Evolutionary conservation across 2,888 invertebrate species (phyloP).

Genomic region (Hyppa rectilinea): DNA sequence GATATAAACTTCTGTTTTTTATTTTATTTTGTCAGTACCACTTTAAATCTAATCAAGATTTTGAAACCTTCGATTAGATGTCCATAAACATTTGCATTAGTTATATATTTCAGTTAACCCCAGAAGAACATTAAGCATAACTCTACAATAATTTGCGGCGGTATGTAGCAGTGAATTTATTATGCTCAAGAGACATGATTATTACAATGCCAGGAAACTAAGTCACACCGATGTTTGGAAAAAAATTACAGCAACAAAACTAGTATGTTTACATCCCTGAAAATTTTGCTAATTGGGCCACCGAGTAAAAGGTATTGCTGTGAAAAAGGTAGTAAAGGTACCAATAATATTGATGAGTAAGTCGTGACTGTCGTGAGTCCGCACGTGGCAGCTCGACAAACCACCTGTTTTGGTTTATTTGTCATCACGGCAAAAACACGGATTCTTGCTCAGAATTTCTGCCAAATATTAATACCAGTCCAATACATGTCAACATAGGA

Average conservation of each 20-base stretch:
- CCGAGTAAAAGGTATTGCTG: slow-evolving; percentile 6
- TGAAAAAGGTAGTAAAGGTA: slow-evolving; percentile 24
- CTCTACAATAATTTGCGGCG: neutral
- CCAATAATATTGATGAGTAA: slow-evolving; percentile 40
- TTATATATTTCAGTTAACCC: neutral
- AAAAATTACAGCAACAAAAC: neutral
- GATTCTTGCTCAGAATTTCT: slow-evolving; percentile 4
- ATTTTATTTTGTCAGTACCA: neutral
- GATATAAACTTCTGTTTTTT: slow-evolving; percentile 3
- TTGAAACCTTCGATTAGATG: neutral
- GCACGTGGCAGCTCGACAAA: slow-evolving; percentile 24
- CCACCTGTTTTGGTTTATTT: slow-evolving; percentile 25
- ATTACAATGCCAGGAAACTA: slow-evolving; percentile 4
- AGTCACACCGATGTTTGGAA: neutral
- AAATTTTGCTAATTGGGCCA: slow-evolving; percentile 26
- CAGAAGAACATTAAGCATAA: neutral
- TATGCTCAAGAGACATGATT: neutral
- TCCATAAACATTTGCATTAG: too few species aligned
- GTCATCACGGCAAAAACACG: slow-evolving; percentile 15
- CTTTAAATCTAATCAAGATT: neutral
- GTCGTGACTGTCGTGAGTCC: slow-evolving; percentile 30
- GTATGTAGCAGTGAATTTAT: slow-evolving; percentile 1
- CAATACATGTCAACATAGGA: neutral
- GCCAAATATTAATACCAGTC: slow-evolving; percentile 18
- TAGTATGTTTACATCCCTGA: too few species aligned